phyloP scores from a whole-genome alignment of 2,113 vertebrate species.

The Sterrhoptilus dennistouni region DNA sequence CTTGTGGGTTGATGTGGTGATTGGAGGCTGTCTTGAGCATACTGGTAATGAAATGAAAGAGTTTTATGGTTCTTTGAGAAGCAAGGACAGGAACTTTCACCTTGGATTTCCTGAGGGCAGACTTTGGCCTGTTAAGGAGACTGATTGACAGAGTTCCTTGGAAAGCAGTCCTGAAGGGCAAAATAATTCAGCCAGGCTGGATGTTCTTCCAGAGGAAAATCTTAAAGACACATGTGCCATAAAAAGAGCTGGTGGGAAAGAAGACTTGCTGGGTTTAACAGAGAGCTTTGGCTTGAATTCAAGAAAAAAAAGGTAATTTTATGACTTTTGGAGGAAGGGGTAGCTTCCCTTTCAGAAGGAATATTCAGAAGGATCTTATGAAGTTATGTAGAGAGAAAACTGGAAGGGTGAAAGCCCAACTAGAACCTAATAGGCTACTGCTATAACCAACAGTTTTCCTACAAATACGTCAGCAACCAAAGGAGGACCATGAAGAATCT shows the following conservation, averaged over 20 bases:
- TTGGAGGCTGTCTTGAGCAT: accelerated
- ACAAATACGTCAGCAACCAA: neutral
- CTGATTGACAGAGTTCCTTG: neutral
- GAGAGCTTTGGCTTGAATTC: neutral
- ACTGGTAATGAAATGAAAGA: accelerated
- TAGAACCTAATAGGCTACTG: neutral
- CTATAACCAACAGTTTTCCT: neutral
- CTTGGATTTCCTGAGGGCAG: neutral
- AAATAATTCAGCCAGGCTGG: neutral
- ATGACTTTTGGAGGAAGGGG: neutral
- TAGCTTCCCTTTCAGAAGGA: neutral
- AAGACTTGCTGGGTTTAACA: neutral
- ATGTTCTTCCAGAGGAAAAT: neutral
- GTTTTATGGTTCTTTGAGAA: neutral
- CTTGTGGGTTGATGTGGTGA: neutral
- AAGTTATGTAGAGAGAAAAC: neutral
- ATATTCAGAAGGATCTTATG: neutral
- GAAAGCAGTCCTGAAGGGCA: neutral
- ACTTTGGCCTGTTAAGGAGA: neutral
- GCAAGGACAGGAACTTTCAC: neutral
- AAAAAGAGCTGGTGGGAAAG: neutral
- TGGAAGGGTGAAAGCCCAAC: neutral
- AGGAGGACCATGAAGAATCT: neutral
- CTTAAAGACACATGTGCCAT: accelerated
- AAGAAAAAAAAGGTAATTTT: neutral